These are phyloP conservation scores for Timema podura DNA, from an alignment of 2,888 invertebrate species.

Conservation along the genomic window DNA sequence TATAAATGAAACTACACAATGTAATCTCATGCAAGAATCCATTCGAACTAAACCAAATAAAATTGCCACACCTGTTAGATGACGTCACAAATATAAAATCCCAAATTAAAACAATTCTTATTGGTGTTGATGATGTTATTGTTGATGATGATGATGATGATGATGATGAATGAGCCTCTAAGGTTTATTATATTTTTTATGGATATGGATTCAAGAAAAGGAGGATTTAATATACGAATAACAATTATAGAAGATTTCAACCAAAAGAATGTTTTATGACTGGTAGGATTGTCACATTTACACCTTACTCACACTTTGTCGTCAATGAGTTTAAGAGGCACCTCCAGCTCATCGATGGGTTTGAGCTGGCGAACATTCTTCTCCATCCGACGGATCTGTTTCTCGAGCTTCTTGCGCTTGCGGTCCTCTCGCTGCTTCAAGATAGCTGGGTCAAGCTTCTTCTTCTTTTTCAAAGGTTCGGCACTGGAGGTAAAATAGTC, in stretches of 20 bases:
- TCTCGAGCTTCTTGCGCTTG: conserved; percentile 77
- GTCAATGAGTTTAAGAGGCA: conserved; percentile 62
- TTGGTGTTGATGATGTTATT: no score
- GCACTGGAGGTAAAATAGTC: conserved; percentile 50
- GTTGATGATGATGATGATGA: no score
- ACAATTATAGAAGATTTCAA: no score
- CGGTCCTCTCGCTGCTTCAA: conserved; percentile 78
- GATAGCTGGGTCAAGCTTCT: conserved; percentile 75
- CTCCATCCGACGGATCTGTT: conserved; percentile 76
- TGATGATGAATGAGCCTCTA: no score
- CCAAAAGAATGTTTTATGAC: not conserved
- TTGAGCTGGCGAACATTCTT: conserved; percentile 80
- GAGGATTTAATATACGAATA: not conserved
- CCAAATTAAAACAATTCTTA: no score
- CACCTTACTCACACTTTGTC: conserved; percentile 54
- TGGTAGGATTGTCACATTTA: no score
- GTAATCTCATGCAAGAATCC: no score
- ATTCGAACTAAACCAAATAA: no score
- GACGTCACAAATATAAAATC: no score
- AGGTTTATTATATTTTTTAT: not conserved
- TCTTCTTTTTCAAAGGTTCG: conserved; percentile 89
- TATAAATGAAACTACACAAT: no score
- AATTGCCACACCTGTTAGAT: no score
- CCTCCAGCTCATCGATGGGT: conserved; percentile 83
- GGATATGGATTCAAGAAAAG: not conserved